Evolutionary conservation across 2,888 invertebrate genomes (phyloP), one percentile per base, ranked within the genome.

Genomic region (Copidosoma aretas): DNA sequence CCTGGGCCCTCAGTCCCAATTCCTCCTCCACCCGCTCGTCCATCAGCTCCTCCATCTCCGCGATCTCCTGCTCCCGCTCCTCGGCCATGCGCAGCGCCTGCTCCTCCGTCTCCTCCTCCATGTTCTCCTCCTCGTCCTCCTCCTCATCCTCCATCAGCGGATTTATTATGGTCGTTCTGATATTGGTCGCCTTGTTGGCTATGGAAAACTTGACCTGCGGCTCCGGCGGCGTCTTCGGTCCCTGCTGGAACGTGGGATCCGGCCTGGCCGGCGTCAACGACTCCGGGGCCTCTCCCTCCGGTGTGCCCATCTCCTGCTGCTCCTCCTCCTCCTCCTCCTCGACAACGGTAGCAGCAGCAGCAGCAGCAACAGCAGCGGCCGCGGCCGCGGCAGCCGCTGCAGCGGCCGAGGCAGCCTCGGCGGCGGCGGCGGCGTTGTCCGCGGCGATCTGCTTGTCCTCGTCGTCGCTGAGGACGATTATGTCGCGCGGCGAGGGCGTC

Each of bases 401-500:
- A 32, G 32, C 32, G 8, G 32, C 8, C 3, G 32, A 3, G 32
- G 32, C 32, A 32, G 32, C 32, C 3, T 32, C 8, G 8, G 32
- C 8, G 8, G 19, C 21, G 5, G 19, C 21, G 5, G 53, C 53
- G 2, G 14, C 14, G 4, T 25, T 25, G 3, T 3, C 32, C 0
- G 75, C 75, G 49, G 79, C 78, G 0, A 71, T 77, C 41, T 79
- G 79, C 41, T 79, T 80, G 71, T 87, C 89, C 71, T 93, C 94
- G 79, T 93, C 93, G 81, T 95, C 94, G 75, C 92, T 93, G 24
- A 94, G 86, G 62, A 94, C 90, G 79, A 95, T 94, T 0, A 94
- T 88, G 82, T 93, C 91, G 72, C 90, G 88, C 0, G 93, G 93
- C 61, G 93, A 92, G 12, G 93, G 92, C 17, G 91, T 91, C 70